Evolutionary conservation across 2,113 vertebrate species (phyloP), one percentile per base, ranked within the genome.

Genomic region (Ictidomys tridecemlineatus): DNA sequence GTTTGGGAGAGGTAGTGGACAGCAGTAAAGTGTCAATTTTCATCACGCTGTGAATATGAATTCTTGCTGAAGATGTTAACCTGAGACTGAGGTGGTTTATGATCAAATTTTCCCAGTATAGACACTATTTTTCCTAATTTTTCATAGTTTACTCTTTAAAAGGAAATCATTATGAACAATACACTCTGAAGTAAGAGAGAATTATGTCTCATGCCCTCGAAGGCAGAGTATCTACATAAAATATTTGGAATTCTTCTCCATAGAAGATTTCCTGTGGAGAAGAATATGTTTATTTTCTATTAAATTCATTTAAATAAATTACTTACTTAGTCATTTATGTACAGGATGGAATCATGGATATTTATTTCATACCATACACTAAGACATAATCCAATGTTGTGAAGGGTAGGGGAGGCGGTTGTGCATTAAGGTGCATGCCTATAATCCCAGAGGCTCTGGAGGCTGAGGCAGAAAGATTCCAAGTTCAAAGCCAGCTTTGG

Each of bases 171-270:
- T 72, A 39, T 45, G 11, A 83, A 45, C 34, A 70, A 56, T 6
- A 14, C n/a, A 48, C 17, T 13, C 26, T 58, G 65, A 76, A 5
- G 0, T 39, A 76, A 45, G 17, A 94, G 6, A 16, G 4, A 58
- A n/a, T 20, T 58, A 70, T 34, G 2, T 4, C 4, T 18, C n/a
- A 51, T 0, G 4, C 69, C 70, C 39, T 89, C 61, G 53, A 85
- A 83, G 4, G 18, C 28, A 79, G 13, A 78, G 4, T 83, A 65
- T 70, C 5, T 78, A 32, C 13, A 70, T 82, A 79, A 92, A 85
- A 70, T 89, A 48, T 93, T 93, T 76, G 20, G 17, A 95, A 93
- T 85, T 92, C 18, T 96, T 95, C 39, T 84, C n/a, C 30, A 78
- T 9, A 22, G 22, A 69, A 82, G 45, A 39, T 69, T 85, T 83